These are phyloP conservation scores for Sebastes schlegelii DNA, from an alignment of 2,113 vertebrate genomes.

Conservation along the genomic window DNA sequence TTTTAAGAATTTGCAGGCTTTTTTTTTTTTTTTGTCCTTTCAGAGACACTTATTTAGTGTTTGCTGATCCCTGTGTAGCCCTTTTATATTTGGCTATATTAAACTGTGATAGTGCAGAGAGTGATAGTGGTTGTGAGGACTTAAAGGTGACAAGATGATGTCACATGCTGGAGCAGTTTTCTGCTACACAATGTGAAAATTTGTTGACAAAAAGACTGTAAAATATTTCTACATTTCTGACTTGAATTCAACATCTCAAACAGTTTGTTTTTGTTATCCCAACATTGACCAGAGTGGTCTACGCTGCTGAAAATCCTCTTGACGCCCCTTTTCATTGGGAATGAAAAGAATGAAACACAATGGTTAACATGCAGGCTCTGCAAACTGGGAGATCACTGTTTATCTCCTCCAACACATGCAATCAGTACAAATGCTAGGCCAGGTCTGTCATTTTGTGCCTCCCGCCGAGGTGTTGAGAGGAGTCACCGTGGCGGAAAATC, in stretches of 20 bases:
- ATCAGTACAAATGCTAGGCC: slow-evolving; percentile 80
- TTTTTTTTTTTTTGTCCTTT: slow-evolving; percentile 19
- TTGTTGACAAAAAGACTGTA: not conserved
- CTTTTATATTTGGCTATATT: slow-evolving; percentile 47
- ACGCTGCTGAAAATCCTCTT: slow-evolving; percentile 31
- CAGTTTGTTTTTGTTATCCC: slow-evolving; percentile 21
- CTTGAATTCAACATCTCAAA: slow-evolving; percentile 6
- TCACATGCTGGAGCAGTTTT: slow-evolving; percentile 27
- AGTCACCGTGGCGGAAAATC: slow-evolving; percentile 84
- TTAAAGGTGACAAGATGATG: slow-evolving; percentile 47
- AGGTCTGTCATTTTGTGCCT: slow-evolving; percentile 80
- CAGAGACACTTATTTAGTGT: slow-evolving; percentile 56
- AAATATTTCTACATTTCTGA: not conserved
- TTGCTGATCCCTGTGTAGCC: slow-evolving; percentile 52
- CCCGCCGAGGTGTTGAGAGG: slow-evolving; percentile 77
- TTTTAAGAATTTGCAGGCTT: slow-evolving; percentile 64
- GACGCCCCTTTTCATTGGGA: slow-evolving; percentile 51
- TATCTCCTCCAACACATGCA: slow-evolving; percentile 82
- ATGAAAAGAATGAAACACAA: slow-evolving; percentile 66
- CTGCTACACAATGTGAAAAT: not conserved
- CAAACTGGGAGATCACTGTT: slow-evolving; percentile 81
- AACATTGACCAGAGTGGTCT: not conserved
- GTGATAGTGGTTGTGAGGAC: slow-evolving; percentile 19
- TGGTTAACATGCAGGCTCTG: slow-evolving; percentile 72
- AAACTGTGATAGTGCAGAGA: slow-evolving; percentile 33